Percentiles rank a stretch among this genome's conserved stretches.
Conservation (phyloP, 2,113 vertebrate species). For the Muntiacus reevesi region DNA sequence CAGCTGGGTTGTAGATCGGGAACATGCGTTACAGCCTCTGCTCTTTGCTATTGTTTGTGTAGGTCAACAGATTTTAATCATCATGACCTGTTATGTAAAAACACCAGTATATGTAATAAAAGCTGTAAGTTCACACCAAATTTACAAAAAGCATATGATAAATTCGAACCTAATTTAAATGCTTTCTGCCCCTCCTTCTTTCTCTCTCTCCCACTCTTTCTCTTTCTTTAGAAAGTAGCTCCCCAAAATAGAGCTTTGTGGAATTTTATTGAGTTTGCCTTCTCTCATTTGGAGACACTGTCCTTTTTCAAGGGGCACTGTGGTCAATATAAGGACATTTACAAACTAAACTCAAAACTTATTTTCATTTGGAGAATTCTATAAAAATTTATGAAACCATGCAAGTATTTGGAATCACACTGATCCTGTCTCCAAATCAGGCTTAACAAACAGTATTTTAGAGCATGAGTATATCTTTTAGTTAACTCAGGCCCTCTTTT, state of each 20-base stretch:
- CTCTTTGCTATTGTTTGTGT: background rate
- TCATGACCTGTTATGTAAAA: conserved; percentile 8
- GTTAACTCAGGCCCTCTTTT: background rate
- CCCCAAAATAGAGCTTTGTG: background rate
- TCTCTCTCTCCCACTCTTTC: background rate
- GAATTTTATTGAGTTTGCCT: background rate
- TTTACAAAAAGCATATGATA: background rate
- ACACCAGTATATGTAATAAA: conserved; percentile 1
- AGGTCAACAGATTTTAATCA: conserved; percentile 29
- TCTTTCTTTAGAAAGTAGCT: background rate
- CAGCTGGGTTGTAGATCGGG: background rate
- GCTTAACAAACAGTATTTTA: background rate
- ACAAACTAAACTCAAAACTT: background rate
- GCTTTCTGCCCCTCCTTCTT: background rate
- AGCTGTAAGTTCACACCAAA: background rate
- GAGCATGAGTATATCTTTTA: background rate
- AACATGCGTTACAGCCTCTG: background rate
- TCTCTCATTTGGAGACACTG: background rate
- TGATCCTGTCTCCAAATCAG: background rate
- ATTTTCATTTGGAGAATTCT: background rate
- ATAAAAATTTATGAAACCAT: background rate
- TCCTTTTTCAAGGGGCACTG: background rate
- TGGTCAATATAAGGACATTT: background rate
- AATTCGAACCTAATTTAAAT: conserved; percentile 1
- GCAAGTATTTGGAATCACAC: background rate